Evolutionary conservation across 1,140 invertebrate genomes (phyloP), one percentile per base, ranked within the genome.

Genomic region (Meteorus sp.): DNA sequence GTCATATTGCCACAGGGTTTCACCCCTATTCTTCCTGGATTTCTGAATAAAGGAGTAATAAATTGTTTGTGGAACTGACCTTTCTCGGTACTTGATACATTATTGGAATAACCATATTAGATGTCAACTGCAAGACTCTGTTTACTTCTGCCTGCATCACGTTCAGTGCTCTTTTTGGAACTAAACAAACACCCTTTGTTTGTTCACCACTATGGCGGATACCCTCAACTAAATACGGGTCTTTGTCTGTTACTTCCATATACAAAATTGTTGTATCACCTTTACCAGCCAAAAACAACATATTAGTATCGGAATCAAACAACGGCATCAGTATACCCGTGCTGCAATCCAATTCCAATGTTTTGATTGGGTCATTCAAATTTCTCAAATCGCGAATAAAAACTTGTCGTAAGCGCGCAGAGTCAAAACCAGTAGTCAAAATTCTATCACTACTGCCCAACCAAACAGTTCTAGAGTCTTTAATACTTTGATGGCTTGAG

Each of bases 91-190:
- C 94, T 79, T 96, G 93, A 76, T 95, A 97, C 77, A 93, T 94
- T 41, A 95, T 89, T 5, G 93, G 93, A 72, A 95, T 89, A 17
- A 98, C 90, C 62, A 89, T 88, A 45, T 86, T 88, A 3, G 90
- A 89, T 1, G 91, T 90, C 17, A 98, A 80, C 63, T 97, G 88
- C 5, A 97, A 77, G 11, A 98, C 81, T 66, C 94, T 81, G 78
- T 97, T 95, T 1, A 97, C 94, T 83, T 98, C 94, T 1, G 91
- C 93, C 66, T 94, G 89, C 95, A 97, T 97, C 1, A 97, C 92
- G 71, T 92, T 89, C 7, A 98, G 79, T 1, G 93, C 93, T 66
- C 93, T 81, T 78, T 98, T 98, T 5, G 95, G 94, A 29, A 97
- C 88, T 37, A 97, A 70, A 70, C 92, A 94, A 13, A 91, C 92